A percentile compares a stretch with the other conserved stretches of the same genome.
These are phyloP conservation scores for Brachypterus glaber DNA, from an alignment of 2,888 invertebrate genomes.

Conservation along the genomic window DNA sequence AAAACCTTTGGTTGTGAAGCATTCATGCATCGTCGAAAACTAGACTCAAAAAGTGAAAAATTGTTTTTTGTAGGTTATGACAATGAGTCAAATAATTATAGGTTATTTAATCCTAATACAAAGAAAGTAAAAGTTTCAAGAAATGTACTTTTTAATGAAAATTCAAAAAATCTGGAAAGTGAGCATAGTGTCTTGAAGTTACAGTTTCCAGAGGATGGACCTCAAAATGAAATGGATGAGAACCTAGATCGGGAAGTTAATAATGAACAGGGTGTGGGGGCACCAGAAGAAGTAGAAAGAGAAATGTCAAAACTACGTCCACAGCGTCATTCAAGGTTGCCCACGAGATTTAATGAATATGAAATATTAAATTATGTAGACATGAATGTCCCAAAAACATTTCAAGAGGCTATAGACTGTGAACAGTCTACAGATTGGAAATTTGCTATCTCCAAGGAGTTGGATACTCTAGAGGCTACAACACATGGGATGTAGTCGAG, in stretches of 20 bases:
- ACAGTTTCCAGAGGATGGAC: background rate
- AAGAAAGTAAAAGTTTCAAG: background rate
- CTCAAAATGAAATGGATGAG: background rate
- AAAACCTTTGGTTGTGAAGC: background rate
- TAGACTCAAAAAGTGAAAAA: background rate
- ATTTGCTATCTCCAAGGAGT: too few relatives aligned
- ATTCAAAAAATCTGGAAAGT: background rate
- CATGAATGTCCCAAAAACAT: background rate
- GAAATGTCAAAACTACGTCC: background rate
- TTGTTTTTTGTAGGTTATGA: background rate
- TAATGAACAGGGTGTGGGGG: background rate
- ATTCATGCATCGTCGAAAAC: background rate
- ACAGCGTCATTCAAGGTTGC: background rate
- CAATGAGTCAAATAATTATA: background rate
- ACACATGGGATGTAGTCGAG: too few relatives aligned
- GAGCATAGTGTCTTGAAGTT: background rate
- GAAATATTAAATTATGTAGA: background rate
- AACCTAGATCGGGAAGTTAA: background rate
- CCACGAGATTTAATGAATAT: background rate
- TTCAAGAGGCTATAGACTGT: conserved; percentile 3
- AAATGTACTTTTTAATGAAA: background rate
- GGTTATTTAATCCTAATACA: background rate
- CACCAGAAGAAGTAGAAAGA: background rate
- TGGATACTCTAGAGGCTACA: too few relatives aligned
- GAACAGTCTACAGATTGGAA: conserved; percentile 14